These are phyloP conservation scores for Aspidapion aeneum DNA, from an alignment of 2,888 invertebrate species.

Conservation along the genomic window DNA sequence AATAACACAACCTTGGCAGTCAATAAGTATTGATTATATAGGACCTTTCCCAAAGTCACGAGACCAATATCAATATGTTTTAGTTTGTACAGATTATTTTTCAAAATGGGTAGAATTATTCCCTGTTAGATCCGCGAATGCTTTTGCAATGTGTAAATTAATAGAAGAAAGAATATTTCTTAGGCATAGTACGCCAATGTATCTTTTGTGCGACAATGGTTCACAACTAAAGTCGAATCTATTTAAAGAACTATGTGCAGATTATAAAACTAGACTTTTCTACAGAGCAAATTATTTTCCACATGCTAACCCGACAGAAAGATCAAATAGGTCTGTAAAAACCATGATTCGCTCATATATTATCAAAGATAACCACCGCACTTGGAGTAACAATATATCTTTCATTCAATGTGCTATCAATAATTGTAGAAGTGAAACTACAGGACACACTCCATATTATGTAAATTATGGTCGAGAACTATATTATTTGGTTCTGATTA, in stretches of 20 bases:
- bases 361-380: not conserved
- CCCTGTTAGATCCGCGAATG: not conserved
- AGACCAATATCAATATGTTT: not conserved
- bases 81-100: not conserved
- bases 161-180: constrained; percentile 4
- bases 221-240: not conserved
- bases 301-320: constrained; percentile 10
- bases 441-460: constrained; percentile 1
- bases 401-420: not conserved
- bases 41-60: constrained; percentile 3
- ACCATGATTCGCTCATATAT: constrained; percentile 8
- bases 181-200: not conserved
- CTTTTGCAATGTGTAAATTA: not conserved
- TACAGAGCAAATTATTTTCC: constrained; percentile 1
- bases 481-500: not conserved
- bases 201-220: constrained; percentile 6
- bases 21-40: constrained; percentile 6
- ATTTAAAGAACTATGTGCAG: constrained; percentile 1
- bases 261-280: constrained; percentile 1
- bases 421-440: no score
- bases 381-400: not conserved
- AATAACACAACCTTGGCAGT: constrained; percentile 6
- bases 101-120: not conserved
- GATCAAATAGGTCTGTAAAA: constrained; percentile 4
- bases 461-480: constrained; percentile 2